Evolutionary conservation across 2,888 invertebrate genomes (phyloP), one percentile per base, ranked within the genome.

Genomic region (Aspidapion aeneum): DNA sequence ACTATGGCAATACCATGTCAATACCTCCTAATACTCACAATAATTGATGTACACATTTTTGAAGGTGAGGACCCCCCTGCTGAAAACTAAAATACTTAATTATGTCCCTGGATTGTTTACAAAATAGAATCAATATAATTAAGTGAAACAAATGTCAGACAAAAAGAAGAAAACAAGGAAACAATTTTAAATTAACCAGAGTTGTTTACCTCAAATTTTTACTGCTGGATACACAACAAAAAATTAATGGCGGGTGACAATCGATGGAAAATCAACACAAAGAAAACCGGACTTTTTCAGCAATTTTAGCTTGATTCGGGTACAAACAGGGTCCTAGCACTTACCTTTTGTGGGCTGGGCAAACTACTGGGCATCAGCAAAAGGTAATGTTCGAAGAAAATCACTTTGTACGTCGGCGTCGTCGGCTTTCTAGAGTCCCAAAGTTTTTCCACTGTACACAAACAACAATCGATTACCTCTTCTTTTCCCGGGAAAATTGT

Each of bases 401-500:
- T 66, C 69, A 80, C 80, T 80, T 77, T 70, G 74, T 79, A 79
- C 81, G 82, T 84, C 86, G 86, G 85, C 85, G 83, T 85, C 85
- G 82, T 85, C 85, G 82, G 80, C 79, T 78, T 78, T 76, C 77
- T 75, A 75, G 73, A 82, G n/a, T n/a, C n/a, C n/a, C 35, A 35
- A 82, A 83, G 83, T 82, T 83, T 81, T 82, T 83, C 81, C 79
- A 82, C 83, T 83, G 82, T 82, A 84, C 83, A 85, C 78, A 79
- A 85, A 85, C 85, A 83, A 83, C 83, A 82, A 75, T 77, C 75
- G 73, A 76, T 76, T 77, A 76, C 77, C 77, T 77, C 73, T 84
- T 84, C n/a, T n/a, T 84, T 83, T 82, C 84, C 83, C 83, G 81
- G 84, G 83, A 75, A 72, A 67, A 69, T 69, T 65, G 70, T 68